Base-by-base conservation (phyloP, 2,797 vertebrate genomes). In the Xenops minutus region DNA sequence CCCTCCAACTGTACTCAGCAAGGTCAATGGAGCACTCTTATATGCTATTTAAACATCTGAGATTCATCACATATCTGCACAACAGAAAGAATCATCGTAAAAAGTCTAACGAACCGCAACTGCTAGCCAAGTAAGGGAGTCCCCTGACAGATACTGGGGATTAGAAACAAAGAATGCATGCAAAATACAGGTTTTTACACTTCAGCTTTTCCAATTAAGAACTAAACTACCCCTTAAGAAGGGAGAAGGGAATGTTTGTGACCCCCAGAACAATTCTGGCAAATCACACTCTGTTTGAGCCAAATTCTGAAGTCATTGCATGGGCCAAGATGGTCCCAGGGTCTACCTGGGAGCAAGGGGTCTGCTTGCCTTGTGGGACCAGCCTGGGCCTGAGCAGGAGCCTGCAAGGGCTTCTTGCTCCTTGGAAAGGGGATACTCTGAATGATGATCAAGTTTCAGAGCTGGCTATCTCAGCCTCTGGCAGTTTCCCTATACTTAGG, bases 21-120 rank as follows among this genome's bases (percentile, higher is more conserved):
- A 96, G 96, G 97, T 97, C 97, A 97, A 67, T 29, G 69, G 96
- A 93, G 92, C 83, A 93, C 74, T 92, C 93, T 96, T 96, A 80
- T 61, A 59, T 76, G 91, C 93, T 93, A 88, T 97, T 95, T 97
- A 95, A 97, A 97, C 96, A 97, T 97, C 96, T 97, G 96, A 97
- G 95, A 95, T 88, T 96, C 95, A 97, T 97, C 94, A 95, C 48
- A 0, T 93, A 94, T 96, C 93, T 87, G 74, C 92, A 97, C 76
- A 96, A 91, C 94, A 95, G 93, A 97, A 94, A 97, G 96, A 94
- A 97, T 96, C 95, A 96, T 96, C 93, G 84, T 95, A 90, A 97
- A 97, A 91, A 7, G 43, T 56, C 89, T 97, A 97, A 97, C 96
- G 93, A 83, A 94, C 94, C 76, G 82, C 4, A 91, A 96, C 96